Base-by-base conservation (phyloP, 2,888 invertebrate genomes). In the Electrophaes corylata region DNA sequence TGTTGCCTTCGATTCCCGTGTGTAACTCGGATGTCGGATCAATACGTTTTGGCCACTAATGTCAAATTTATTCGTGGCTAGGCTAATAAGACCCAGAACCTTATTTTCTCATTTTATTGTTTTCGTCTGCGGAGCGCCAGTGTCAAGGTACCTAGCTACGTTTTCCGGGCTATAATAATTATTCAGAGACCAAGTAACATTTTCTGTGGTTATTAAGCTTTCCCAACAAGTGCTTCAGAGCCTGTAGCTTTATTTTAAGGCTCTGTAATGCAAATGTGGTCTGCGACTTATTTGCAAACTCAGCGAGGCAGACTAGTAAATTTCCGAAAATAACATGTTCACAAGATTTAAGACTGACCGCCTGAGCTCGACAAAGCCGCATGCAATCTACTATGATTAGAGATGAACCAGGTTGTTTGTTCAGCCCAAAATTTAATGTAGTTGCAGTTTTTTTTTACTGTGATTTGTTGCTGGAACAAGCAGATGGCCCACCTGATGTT, bases 311-410 rank as follows among this genome's bases (percentile, higher is more conserved):
- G 26, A 55, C 54, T 43, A 35, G 47, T 51, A 45, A 46, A 55
- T 55, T 55, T 55, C 55, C 60, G 51, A 51, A 60, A 51, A 43
- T 59, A 59, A 59, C 59, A 59, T 60, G 55, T 60, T 55, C 51
- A 51, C 47, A 39, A 51, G 60, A 60, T 60, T 55, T 60, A 55
- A 60, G 55, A 47, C 50, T 41, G 49, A 45, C 54, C 54, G 47
- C 31, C 37, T 33, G 47, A 51, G 55, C 47, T 23, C 39, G 39
- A 51, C 55, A 51, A 55, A 60, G 60, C 55, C 60, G 59, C 51
- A 55, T 60, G 59, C 51, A 51, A 46, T 59, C 41, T 47, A 45
- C 53, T 14, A 41, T 5, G 16, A 35, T 41, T 54, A 10, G 58
- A 33, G 58, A 5, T 33, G 58, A n/a, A 18, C 39, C 18, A 10